Percentiles rank a stretch among this genome's conserved stretches.
Conservation (phyloP, 2,888 invertebrate genomes). For the Andrena praecox region DNA sequence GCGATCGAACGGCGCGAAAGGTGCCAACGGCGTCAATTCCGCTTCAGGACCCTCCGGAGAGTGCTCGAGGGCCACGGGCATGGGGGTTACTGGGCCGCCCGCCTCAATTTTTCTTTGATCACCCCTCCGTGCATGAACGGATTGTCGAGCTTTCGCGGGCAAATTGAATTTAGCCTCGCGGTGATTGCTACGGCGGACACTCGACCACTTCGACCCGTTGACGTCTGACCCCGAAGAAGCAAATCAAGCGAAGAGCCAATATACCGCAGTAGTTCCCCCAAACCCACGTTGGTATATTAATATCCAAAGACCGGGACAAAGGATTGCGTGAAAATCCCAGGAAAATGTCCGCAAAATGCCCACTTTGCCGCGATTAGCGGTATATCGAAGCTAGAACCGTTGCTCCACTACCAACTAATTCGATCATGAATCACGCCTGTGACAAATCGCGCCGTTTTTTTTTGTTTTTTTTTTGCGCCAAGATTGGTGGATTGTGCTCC, state of each 20-base stretch:
- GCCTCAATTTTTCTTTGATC: slow-evolving; percentile 60
- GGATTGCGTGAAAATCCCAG: no score
- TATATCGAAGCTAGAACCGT: neutral
- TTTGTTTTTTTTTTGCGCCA: neutral
- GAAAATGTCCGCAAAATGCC: no score
- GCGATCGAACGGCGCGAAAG: slow-evolving; percentile 51
- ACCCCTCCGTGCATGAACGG: slow-evolving; percentile 22
- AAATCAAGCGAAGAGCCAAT: neutral
- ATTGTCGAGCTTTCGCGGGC: slow-evolving; percentile 31
- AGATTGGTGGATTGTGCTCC: neutral
- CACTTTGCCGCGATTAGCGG: neutral
- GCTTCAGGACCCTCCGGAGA: slow-evolving; percentile 46
- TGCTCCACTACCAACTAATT: neutral
- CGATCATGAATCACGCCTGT: neutral
- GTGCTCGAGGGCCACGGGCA: slow-evolving; percentile 38
- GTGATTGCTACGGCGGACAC: neutral
- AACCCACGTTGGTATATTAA: no score
- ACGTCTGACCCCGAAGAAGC: neutral
- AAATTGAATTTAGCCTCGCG: slow-evolving; percentile 12
- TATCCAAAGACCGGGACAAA: no score
- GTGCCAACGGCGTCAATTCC: slow-evolving; percentile 50
- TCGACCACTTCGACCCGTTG: neutral
- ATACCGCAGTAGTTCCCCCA: no score
- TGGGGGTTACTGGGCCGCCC: slow-evolving; percentile 45
- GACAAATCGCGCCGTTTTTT: neutral